These are phyloP conservation scores for Aphrocallistes beatrix DNA, from an alignment of 37 sponge, comb jelly and placozoan species.

Conservation along the genomic window DNA sequence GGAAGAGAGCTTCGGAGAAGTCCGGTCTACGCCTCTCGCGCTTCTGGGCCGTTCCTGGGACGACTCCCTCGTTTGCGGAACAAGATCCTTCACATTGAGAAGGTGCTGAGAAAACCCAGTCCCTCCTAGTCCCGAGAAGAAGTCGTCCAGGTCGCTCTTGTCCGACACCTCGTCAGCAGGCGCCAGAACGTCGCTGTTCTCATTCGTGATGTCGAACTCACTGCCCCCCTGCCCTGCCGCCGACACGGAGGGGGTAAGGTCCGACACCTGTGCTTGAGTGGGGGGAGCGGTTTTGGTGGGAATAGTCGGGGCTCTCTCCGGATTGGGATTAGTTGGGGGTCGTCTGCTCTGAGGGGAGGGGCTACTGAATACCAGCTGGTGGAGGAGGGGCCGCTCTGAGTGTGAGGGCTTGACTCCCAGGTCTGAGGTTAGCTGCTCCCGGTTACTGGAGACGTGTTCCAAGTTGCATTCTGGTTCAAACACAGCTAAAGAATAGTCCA, in stretches of 20 bases:
- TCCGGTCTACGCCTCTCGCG: background rate
- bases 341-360: background rate
- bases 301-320: background rate
- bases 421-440: background rate
- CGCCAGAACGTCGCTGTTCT: slow-evolving; percentile 9
- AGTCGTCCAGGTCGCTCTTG: background rate
- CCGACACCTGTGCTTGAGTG: background rate
- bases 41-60: background rate
- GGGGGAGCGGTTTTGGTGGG: background rate
- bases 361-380: background rate
- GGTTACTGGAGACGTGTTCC: background rate
- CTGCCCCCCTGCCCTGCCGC: background rate
- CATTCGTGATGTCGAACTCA: slow-evolving; percentile 6
- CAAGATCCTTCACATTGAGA: background rate
- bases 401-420: background rate
- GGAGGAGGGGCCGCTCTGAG: background rate
- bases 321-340: background rate
- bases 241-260: background rate
- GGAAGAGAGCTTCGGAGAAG: background rate
- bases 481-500: slow-evolving; percentile 14
- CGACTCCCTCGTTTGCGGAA: background rate
- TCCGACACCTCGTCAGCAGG: slow-evolving; percentile 1
- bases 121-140: slow-evolving; percentile 5
- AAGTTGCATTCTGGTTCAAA: slow-evolving; percentile 15
- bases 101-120: slow-evolving; percentile 1